Evolutionary conservation across 2,888 invertebrate genomes (phyloP).

Genomic region (Andricus quercusramuli): DNA sequence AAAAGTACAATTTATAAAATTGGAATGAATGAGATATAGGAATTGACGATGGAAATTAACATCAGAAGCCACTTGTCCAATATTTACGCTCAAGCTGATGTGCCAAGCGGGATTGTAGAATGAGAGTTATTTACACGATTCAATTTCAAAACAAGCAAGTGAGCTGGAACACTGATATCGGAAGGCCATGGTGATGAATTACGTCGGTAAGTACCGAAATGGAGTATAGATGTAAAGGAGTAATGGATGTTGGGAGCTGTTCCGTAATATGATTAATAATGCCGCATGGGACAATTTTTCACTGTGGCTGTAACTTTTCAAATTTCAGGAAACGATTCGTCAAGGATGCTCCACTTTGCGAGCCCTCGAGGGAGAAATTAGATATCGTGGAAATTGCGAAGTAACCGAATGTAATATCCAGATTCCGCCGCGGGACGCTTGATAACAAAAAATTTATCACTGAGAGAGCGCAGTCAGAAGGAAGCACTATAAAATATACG

Average conservation of each 20-base stretch:
- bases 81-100: background rate
- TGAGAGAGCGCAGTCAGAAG: constrained; percentile 24
- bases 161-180: background rate
- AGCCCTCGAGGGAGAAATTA: constrained; percentile 49
- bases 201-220: constrained; percentile 18
- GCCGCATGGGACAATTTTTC: constrained; percentile 32
- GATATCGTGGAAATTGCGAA: constrained; percentile 59
- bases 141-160: background rate
- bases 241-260: constrained; percentile 15
- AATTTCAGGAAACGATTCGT: constrained; percentile 57
- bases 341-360: constrained; percentile 45
- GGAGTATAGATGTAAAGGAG: constrained; percentile 13
- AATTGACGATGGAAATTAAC: background rate
- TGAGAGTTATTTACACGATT: background rate
- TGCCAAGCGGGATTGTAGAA: background rate
- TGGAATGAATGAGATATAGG: background rate
- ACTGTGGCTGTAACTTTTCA: constrained; percentile 51
- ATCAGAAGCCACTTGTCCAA: background rate
- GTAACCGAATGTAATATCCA: constrained; percentile 59
- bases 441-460: constrained; percentile 39
- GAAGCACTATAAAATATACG: background rate
- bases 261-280: constrained; percentile 31
- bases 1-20: background rate
- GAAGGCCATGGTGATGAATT: constrained; percentile 7
- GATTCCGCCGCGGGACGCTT: constrained; percentile 41